Evolutionary conservation across 2,113 vertebrate genomes (phyloP), one percentile per base, ranked within the genome.

Genomic region (Vidua chalybeata): DNA sequence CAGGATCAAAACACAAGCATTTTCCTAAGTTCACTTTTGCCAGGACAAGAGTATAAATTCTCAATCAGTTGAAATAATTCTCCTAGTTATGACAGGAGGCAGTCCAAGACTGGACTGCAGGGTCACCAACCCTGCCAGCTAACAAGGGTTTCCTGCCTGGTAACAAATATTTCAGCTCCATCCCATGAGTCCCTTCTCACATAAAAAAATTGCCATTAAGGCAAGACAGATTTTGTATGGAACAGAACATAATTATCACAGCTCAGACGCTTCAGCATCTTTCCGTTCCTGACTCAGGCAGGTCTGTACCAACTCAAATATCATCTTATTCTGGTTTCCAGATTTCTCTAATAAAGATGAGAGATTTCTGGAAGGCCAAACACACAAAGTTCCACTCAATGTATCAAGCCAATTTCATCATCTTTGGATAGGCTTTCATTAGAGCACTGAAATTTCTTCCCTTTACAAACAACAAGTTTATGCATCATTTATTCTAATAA

Each of bases 21-120:
- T 46, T 33, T 64, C n/a, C 59, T 30, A 37, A 73, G 20, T 12
- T 49, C 59, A 85, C 37, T 77, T 58, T 23, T 17, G 37, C 13
- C 26, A 56, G 22, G n/a, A 49, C 22, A 88, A 75, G 19, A 1
- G 1, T 21, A 37, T 33, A 18, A 93, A 39, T 28, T 33, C 62
- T 61, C 14, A 10, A 23, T 24, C 26, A 58, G 15, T 20, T 86
- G 67, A 62, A 85, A 66, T 33, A 58, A 77, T 55, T 90, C 26
- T 71, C 22, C 20, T 11, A 31, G 27, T 24, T 55, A 45, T 0
- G 2, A 63, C 0, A 72, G 72, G 30, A 63, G 3, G 13, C 3
- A 82, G 17, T 18, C n/a, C 56, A 59, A 35, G 56, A 24, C 22
- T 59, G 56, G 56, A 35, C 56, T 59, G n/a, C 22, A 35, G n/a